Evolutionary conservation across 2,113 vertebrate genomes (phyloP).

Genomic region (Aramus guarauna): DNA sequence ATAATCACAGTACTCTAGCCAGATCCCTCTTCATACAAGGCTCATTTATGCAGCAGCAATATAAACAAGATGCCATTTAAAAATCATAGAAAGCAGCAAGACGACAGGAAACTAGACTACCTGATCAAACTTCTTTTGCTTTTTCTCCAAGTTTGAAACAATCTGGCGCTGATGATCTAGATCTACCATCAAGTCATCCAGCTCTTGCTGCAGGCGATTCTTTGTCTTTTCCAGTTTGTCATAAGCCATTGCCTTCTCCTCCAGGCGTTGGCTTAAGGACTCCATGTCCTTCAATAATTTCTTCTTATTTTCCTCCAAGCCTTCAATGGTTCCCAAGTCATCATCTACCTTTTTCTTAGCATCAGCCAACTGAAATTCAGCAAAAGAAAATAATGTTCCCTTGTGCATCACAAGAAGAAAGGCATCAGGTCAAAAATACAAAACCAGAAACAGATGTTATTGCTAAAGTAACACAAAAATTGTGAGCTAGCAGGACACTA

Average conservation of each 20-base stretch:
- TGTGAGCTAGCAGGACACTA: background rate
- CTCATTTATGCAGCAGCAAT: background rate
- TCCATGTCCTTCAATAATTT: slow-evolving; percentile 93
- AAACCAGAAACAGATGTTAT: background rate
- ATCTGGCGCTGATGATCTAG: slow-evolving; percentile 96
- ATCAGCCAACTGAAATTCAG: slow-evolving; percentile 79
- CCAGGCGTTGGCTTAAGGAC: slow-evolving; percentile 84
- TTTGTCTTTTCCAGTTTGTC: slow-evolving; percentile 99
- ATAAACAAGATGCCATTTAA: background rate
- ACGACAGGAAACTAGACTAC: slow-evolving; percentile 47
- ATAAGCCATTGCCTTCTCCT: slow-evolving; percentile 90
- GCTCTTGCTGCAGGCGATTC: slow-evolving; percentile 94
- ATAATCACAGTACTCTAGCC: background rate
- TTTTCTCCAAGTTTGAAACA: slow-evolving; percentile 96
- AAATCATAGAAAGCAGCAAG: background rate
- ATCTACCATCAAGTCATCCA: slow-evolving; percentile 93
- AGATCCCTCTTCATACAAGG: background rate
- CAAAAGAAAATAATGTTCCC: background rate
- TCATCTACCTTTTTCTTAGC: slow-evolving; percentile 96
- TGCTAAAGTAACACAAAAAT: background rate
- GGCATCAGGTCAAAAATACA: background rate
- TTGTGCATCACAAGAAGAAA: rapidly evolving
- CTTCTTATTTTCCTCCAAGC: slow-evolving; percentile 90
- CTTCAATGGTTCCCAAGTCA: slow-evolving; percentile 88
- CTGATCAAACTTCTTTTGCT: slow-evolving; percentile 99